phyloP scores from a whole-genome alignment of 2,888 invertebrate species.

The Diarsia mendica region DNA sequence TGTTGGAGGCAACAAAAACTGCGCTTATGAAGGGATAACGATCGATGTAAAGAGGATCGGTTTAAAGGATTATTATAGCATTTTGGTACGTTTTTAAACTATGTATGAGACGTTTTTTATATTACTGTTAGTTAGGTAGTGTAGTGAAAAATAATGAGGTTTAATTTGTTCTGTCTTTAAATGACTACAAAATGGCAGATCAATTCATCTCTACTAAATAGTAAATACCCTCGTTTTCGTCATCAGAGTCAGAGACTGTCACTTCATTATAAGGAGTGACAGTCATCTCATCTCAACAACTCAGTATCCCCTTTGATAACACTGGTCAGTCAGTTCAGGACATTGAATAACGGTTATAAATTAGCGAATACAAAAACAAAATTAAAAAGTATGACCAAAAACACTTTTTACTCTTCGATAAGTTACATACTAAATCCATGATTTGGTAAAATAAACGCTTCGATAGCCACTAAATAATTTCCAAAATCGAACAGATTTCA shows the following conservation, averaged over 20 bases:
- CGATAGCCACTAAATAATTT: not conserved
- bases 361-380: not conserved
- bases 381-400: not conserved
- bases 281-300: no score
- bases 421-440: not conserved
- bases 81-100: not conserved
- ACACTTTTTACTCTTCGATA: not conserved
- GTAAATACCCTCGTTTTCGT: not conserved
- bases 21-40: conserved; percentile 52
- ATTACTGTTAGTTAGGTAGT: no score
- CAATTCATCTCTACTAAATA: not conserved
- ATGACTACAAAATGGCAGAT: not conserved
- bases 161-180: not conserved
- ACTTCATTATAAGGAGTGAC: no score
- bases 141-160: no score
- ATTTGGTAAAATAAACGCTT: not conserved
- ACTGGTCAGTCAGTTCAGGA: no score
- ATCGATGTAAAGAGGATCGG: conserved; percentile 53
- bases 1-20: conserved; percentile 46
- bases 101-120: not conserved
- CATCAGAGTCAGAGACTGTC: no score
- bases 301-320: no score
- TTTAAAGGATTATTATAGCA: conserved; percentile 33
- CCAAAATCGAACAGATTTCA: conserved; percentile 41
- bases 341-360: no score